Percentiles rank a stretch among this genome's conserved stretches.
Conservation (phyloP, 2,113 vertebrate genomes). For the Donacobius atricapilla region DNA sequence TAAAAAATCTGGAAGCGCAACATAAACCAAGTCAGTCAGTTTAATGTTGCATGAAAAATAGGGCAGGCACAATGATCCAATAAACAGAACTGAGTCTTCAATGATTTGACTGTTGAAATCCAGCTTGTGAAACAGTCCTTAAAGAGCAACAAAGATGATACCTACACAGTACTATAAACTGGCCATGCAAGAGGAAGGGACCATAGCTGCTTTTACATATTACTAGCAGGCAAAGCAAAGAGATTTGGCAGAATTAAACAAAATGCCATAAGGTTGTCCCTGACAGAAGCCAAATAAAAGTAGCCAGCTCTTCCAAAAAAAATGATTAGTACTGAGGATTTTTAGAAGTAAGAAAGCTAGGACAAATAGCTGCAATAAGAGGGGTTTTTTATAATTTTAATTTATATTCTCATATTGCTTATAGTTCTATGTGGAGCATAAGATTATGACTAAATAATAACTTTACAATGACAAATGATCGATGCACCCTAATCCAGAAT, state of each 20-base stretch:
- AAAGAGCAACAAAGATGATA: neutral
- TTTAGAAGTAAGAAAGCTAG: neutral
- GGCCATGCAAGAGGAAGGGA: neutral
- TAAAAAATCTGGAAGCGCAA: neutral
- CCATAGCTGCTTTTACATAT: neutral
- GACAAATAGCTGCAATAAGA: neutral
- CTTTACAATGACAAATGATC: neutral
- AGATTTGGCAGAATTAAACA: neutral
- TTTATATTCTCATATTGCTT: neutral
- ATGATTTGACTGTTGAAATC: neutral
- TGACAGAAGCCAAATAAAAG: accelerated
- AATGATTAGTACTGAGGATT: neutral
- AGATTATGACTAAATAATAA: neutral
- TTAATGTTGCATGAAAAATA: neutral
- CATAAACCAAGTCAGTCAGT: neutral
- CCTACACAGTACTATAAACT: neutral
- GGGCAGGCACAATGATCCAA: neutral
- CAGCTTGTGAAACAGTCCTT: neutral
- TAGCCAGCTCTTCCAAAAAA: neutral
- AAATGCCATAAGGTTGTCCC: neutral
- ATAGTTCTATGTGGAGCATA: neutral
- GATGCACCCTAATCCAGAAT: neutral
- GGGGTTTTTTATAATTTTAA: neutral
- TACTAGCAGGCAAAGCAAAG: neutral
- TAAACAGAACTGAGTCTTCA: neutral